Base-by-base conservation (phyloP, 2,113 vertebrate genomes). In the Origma solitaria region DNA sequence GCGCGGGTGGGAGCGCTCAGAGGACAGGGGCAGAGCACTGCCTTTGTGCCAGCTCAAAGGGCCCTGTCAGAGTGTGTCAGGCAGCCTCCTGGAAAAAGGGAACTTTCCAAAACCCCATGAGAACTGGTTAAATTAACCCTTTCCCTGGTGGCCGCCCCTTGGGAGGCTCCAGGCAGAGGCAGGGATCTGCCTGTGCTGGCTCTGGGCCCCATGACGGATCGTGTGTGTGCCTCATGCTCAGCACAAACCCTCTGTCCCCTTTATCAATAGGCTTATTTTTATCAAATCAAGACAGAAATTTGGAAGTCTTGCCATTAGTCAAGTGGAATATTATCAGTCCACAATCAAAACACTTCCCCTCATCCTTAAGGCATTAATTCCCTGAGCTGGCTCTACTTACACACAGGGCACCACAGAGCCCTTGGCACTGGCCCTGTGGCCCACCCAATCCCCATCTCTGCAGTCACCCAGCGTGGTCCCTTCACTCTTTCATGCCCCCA, bases 21-120 rank as follows among this genome's bases (percentile, higher is more conserved):
- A 94, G 95, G 93, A 93, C 95, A 94, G 56, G 68, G 72, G 82
- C 75, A 83, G 91, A 92, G 90, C 64, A 1, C 51, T 57, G 92
- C 92, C 93, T 95, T 96, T 94, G 96, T 96, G 92, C 73, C 65
- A 23, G 81, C 92, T 96, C 91, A 96, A 96, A 95, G 94, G 85
- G 77, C 40, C 86, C 88, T 95, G 95, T 94, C 96, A 94, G 38
- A 47, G 86, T 38, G 0, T 0, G 18, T 91, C 91, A 95, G 91
- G 92, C 96, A 96, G 91, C 89, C 96, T 96, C 81, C 91, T 83
- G 96, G 96, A 92, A 96, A 88, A 88, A 81, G 53, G 47, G 82
- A 88, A 73, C 93, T 71, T 64, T 93, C 71, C 91, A 87, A 95
- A 83, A 33, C 71, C 95, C 77, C 69, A 61, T 47, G 71, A 78